phyloP scores from a whole-genome alignment of 2,888 invertebrate genomes.

The Lasioglossum zephyrum region DNA sequence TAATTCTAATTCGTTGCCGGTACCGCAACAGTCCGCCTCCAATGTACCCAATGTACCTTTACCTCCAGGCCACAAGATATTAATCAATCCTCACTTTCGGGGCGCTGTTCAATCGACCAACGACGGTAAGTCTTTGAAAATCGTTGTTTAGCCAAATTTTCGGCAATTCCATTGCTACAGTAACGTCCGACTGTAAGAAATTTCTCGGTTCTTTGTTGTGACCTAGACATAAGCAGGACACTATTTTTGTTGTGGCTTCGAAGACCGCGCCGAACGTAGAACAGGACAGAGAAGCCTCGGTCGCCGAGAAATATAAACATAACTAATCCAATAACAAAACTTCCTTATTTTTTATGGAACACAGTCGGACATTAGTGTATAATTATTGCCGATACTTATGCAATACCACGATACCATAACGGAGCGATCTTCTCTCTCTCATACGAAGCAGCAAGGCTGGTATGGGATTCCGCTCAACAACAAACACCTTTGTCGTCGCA shows the following conservation, averaged over 20 bases:
- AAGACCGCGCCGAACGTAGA: too few relatives aligned
- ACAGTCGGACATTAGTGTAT: too few relatives aligned
- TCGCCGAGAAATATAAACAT: too few relatives aligned
- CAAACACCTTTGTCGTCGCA: slow-evolving; percentile 68
- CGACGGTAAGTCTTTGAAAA: slow-evolving; percentile 84
- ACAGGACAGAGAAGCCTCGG: too few relatives aligned
- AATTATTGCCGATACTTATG: background rate
- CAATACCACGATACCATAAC: background rate
- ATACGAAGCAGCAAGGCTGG: slow-evolving; percentile 72
- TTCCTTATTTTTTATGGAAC: too few relatives aligned
- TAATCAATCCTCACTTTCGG: slow-evolving; percentile 89
- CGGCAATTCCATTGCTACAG: background rate
- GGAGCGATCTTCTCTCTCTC: background rate
- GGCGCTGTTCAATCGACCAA: slow-evolving; percentile 86
- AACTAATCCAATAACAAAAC: too few relatives aligned
- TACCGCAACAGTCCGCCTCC: slow-evolving; percentile 62
- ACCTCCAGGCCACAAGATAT: slow-evolving; percentile 86
- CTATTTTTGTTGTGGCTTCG: too few relatives aligned
- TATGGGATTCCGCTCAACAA: slow-evolving; percentile 78
- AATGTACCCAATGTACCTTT: slow-evolving; percentile 76
- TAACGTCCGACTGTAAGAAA: too few relatives aligned
- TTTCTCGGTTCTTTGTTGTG: too few relatives aligned
- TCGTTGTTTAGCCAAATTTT: background rate
- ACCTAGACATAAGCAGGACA: too few relatives aligned
- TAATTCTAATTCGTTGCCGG: slow-evolving; percentile 65